phyloP scores from a whole-genome alignment of 2,888 invertebrate genomes.

The Thecophora atra region DNA sequence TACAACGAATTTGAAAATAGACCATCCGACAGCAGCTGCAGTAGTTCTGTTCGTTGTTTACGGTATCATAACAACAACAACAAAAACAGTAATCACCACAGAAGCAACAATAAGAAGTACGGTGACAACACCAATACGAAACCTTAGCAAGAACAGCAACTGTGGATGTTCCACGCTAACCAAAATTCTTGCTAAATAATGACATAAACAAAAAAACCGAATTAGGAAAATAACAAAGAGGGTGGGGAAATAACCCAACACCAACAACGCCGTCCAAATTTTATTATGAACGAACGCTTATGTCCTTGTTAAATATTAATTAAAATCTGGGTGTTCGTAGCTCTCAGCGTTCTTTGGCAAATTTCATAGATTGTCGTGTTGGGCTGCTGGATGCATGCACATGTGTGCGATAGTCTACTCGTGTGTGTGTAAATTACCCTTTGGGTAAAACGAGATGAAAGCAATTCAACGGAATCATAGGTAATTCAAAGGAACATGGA shows the following conservation, averaged over 20 bases:
- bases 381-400: background rate
- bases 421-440: no score
- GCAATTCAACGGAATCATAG: no score
- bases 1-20: background rate
- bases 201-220: background rate
- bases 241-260: slow-evolving; percentile 27
- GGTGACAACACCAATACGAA: no score
- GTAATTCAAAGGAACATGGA: no score
- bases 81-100: no score
- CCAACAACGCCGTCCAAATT: slow-evolving; percentile 29
- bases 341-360: background rate
- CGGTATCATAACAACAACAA: slow-evolving; percentile 1
- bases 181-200: no score
- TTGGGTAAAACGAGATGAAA: no score
- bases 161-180: no score
- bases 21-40: background rate
- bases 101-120: no score
- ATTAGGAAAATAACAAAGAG: no score
- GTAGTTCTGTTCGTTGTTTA: background rate
- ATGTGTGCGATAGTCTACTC: background rate
- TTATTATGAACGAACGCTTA: slow-evolving; percentile 44
- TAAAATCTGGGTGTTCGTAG: slow-evolving; percentile 50
- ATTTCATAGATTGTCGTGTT: background rate
- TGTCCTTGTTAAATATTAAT: slow-evolving; percentile 61
- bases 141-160: no score